Conservation (phyloP, 2,888 invertebrate genomes). For the Coecobrya sp. region DNA sequence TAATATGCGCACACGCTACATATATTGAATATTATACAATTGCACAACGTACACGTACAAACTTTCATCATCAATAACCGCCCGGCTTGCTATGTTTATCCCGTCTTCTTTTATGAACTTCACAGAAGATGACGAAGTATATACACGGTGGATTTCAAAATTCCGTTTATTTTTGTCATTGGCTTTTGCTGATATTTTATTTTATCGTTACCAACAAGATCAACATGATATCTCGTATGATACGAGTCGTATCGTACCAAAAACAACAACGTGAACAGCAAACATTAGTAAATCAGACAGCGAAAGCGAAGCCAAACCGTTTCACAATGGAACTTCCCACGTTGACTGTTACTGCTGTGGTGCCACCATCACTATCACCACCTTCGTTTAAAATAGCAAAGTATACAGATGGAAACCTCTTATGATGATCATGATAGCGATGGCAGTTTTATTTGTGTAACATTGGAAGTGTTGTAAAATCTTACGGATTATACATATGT, state of each 20-base stretch:
- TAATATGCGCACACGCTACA: neutral
- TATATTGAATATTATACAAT: neutral
- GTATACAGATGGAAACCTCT: neutral
- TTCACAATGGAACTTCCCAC: conserved; percentile 25
- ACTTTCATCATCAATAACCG: conserved; percentile 22
- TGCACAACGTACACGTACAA: neutral
- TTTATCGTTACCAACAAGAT: conserved; percentile 18
- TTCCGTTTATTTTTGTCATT: conserved; percentile 85
- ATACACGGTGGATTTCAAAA: conserved; percentile 47
- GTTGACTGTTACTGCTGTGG: neutral
- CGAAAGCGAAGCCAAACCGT: neutral
- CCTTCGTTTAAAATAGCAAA: conserved; percentile 15
- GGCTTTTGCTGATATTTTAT: conserved; percentile 82
- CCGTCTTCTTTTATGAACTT: conserved; percentile 35
- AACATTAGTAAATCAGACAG: neutral
- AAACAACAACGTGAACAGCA: neutral
- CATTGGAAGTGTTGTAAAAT: conserved; percentile 14
- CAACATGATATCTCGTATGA: conserved; percentile 5
- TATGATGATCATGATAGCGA: neutral
- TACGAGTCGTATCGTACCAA: neutral
- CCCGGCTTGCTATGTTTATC: conserved; percentile 3
- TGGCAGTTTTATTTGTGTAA: conserved; percentile 15
- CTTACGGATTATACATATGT: neutral
- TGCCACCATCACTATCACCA: neutral
- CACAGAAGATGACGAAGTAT: neutral